Conservation (phyloP, 2,797 vertebrate genomes). For the Gallinago nigripennis region DNA sequence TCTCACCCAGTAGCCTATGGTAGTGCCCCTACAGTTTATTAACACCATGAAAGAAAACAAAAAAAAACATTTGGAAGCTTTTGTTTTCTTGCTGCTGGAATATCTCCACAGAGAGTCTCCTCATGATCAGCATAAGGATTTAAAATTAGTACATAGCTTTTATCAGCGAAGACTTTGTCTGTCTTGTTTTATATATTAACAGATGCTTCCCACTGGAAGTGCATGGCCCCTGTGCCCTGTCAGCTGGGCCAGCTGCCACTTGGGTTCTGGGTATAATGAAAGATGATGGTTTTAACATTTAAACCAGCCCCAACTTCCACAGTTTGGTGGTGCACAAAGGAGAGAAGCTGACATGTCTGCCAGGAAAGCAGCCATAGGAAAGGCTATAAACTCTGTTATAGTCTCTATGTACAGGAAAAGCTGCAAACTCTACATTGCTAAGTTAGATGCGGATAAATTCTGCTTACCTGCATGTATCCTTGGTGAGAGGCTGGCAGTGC, state of each 20-base stretch:
- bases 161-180: background rate
- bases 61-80: background rate
- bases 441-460: background rate
- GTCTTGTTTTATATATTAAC: background rate
- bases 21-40: background rate
- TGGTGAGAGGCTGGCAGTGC: background rate
- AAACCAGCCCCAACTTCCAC: background rate
- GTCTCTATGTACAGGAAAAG: background rate
- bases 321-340: background rate
- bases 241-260: background rate
- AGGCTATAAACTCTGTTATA: background rate
- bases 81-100: background rate
- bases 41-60: background rate
- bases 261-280: background rate
- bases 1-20: background rate
- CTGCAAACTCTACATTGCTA: background rate
- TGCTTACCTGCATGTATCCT: background rate
- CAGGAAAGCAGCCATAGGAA: background rate
- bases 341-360: background rate
- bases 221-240: background rate
- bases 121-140: background rate
- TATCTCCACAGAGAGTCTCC: background rate
- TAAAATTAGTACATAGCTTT: background rate
- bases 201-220: background rate
- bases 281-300: background rate